Percentiles rank a stretch among this genome's conserved stretches.
Conservation (phyloP, 2,888 invertebrate genomes). For the Entomobrya proxima region DNA sequence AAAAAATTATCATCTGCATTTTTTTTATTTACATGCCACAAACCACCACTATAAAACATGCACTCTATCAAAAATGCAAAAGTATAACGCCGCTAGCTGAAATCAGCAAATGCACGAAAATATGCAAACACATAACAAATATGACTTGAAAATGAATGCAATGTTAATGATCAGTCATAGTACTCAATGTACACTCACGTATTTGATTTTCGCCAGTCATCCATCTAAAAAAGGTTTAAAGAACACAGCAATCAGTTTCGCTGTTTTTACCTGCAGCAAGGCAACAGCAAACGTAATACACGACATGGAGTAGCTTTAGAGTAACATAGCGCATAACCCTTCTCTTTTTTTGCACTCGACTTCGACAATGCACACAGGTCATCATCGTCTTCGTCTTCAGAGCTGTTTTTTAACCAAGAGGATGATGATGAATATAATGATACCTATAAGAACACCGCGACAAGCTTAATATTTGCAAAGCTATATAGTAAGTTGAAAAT, state of each 20-base stretch:
- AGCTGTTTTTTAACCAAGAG: no score
- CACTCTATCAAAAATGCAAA: no score
- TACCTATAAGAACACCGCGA: neutral
- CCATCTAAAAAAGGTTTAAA: constrained; percentile 8
- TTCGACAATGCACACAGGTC: no score
- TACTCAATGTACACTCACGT: neutral
- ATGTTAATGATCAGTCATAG: neutral
- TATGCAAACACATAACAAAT: no score
- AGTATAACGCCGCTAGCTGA: no score
- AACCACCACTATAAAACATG: no score
- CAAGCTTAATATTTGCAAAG: neutral
- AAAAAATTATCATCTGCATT: no score
- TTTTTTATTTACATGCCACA: no score
- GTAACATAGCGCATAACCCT: constrained; percentile 10
- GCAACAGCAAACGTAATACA: neutral
- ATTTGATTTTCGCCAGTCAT: constrained; percentile 33
- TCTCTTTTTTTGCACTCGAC: constrained; percentile 10
- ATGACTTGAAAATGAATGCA: neutral
- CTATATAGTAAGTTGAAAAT: neutral
- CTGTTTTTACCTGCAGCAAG: neutral
- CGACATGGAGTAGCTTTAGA: no score
- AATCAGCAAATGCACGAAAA: no score
- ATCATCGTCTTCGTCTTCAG: no score
- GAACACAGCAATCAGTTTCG: constrained; percentile 25
- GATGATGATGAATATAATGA: constrained; percentile 10